phyloP scores from a whole-genome alignment of 2,888 invertebrate genomes.

The Argyresthia albistria region DNA sequence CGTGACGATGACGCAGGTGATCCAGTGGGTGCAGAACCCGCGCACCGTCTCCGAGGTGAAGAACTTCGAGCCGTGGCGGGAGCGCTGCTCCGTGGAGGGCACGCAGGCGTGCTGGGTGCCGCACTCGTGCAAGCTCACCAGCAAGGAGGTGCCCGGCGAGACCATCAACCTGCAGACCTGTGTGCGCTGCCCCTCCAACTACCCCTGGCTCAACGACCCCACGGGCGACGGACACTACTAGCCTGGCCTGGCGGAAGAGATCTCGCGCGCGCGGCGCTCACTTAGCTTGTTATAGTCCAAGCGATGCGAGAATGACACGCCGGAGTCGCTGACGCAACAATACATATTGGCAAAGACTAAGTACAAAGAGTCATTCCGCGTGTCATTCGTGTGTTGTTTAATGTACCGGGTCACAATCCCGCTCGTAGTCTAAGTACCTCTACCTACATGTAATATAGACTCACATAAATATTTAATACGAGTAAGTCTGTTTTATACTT shows the following conservation, averaged over 20 bases:
- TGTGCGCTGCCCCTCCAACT: slow-evolving; percentile 93
- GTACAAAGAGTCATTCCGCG: slow-evolving; percentile 12
- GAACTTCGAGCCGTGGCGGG: slow-evolving; percentile 95
- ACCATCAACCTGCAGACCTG: slow-evolving; percentile 95
- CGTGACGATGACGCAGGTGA: slow-evolving; percentile 96
- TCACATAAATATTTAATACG: slow-evolving; percentile 70
- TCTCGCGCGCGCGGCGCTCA: slow-evolving; percentile 58
- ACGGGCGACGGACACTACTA: slow-evolving; percentile 92
- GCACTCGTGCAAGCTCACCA: slow-evolving; percentile 91
- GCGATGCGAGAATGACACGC: slow-evolving; percentile 17
- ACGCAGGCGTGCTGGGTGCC: slow-evolving; percentile 89
- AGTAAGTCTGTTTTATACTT: slow-evolving; percentile 60
- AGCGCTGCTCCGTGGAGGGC: slow-evolving; percentile 92
- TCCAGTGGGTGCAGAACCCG: slow-evolving; percentile 96
- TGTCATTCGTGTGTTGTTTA: slow-evolving; percentile 55
- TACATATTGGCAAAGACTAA: slow-evolving; percentile 1
- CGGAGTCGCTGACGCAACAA: background rate
- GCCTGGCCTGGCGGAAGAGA: slow-evolving; percentile 51
- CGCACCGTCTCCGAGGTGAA: slow-evolving; percentile 87
- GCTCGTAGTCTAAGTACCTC: slow-evolving; percentile 69
- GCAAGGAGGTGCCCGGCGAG: slow-evolving; percentile 94
- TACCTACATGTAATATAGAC: slow-evolving; percentile 70
- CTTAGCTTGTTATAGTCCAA: slow-evolving; percentile 52
- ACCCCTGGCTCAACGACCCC: slow-evolving; percentile 95
- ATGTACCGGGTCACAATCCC: slow-evolving; percentile 72